phyloP scores from a whole-genome alignment of 2,113 vertebrate species.

The Morone saxatilis region DNA sequence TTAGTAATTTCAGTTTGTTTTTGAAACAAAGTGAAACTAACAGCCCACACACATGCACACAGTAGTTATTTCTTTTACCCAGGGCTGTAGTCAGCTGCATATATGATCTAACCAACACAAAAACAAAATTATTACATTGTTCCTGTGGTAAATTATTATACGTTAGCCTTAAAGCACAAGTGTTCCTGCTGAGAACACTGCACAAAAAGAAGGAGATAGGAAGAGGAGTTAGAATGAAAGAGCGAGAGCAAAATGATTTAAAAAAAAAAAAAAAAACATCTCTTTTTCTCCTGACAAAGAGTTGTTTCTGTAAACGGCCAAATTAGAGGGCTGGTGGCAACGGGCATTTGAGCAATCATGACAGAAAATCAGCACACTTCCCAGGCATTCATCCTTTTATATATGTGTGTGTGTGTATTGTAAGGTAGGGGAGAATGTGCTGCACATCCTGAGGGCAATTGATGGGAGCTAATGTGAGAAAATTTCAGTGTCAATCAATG shows the following conservation, averaged over 20 bases:
- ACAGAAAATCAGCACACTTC: slow-evolving; percentile 3
- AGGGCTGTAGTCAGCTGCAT: slow-evolving; percentile 5
- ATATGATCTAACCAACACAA: neutral
- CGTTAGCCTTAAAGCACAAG: slow-evolving; percentile 8
- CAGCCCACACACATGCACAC: slow-evolving; percentile 9
- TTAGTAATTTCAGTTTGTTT: slow-evolving; percentile 22
- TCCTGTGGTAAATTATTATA: slow-evolving; percentile 14
- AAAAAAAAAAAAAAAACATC: neutral
- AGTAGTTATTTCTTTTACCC: neutral
- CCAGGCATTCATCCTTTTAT: neutral
- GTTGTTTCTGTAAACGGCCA: slow-evolving; percentile 59
- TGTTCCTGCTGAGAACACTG: slow-evolving; percentile 26
- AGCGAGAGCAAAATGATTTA: neutral
- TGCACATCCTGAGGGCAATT: slow-evolving; percentile 22
- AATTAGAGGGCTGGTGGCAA: slow-evolving; percentile 62
- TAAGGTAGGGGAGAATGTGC: neutral
- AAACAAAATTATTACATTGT: slow-evolving; percentile 20
- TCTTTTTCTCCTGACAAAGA: slow-evolving; percentile 27
- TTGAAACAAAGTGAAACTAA: slow-evolving; percentile 12
- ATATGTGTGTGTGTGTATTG: slow-evolving; percentile 21
- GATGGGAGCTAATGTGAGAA: slow-evolving; percentile 35
- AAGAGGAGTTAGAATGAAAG: slow-evolving; percentile 19
- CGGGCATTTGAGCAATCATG: slow-evolving; percentile 33
- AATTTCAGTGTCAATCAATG: slow-evolving; percentile 44
- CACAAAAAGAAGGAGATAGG: neutral